These are phyloP conservation scores for Centruroides vittatus DNA, from an alignment of 1,140 invertebrate genomes.

Conservation along the genomic window DNA sequence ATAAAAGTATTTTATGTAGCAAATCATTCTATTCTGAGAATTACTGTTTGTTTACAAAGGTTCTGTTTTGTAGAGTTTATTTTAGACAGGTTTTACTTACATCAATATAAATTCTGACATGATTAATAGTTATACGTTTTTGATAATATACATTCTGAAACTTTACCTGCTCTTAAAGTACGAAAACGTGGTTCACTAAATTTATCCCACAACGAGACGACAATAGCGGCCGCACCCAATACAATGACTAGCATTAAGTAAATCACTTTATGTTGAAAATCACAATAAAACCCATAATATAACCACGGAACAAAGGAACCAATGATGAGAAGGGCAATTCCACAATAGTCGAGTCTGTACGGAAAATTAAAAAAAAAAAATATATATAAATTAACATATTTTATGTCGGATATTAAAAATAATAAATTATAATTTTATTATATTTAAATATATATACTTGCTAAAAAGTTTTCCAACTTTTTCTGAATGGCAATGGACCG, in stretches of 20 bases:
- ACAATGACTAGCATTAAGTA: conserved; percentile 80
- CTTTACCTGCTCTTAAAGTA: conserved; percentile 60
- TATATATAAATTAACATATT: not conserved
- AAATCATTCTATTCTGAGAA: too few relatives aligned
- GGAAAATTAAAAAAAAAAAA: not conserved
- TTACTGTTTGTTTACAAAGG: too few relatives aligned
- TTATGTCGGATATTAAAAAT: not conserved
- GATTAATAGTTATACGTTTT: too few relatives aligned
- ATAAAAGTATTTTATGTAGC: too few relatives aligned
- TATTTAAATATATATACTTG: conserved; percentile 45
- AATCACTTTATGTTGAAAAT: conserved; percentile 57
- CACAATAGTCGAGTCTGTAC: conserved; percentile 87
- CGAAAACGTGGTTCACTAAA: conserved; percentile 86
- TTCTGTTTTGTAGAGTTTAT: too few relatives aligned
- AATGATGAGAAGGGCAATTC: conserved; percentile 94
- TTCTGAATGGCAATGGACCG: conserved; percentile 94
- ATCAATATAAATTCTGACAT: too few relatives aligned
- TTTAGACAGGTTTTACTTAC: too few relatives aligned
- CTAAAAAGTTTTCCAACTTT: conserved; percentile 89
- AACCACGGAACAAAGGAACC: conserved; percentile 99
- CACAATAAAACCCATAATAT: conserved; percentile 98
- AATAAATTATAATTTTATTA: not conserved
- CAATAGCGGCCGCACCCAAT: conserved; percentile 80
- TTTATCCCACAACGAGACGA: conserved; percentile 94
- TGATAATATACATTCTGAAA: not conserved